phyloP scores from a whole-genome alignment of 2,113 vertebrate species.

The Coturnix japonica region DNA sequence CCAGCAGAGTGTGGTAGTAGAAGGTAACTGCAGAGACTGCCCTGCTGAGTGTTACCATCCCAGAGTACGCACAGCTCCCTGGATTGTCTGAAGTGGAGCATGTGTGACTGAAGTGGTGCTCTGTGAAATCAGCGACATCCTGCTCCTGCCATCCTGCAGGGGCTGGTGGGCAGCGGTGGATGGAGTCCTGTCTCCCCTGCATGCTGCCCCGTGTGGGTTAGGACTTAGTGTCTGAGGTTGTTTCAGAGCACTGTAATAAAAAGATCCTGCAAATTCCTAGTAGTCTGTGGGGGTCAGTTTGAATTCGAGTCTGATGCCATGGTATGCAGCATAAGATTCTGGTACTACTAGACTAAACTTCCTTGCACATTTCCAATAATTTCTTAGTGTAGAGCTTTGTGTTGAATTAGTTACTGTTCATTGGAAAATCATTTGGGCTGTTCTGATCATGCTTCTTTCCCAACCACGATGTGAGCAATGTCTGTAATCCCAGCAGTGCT shows the following conservation, averaged over 20 bases:
- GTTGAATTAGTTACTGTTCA: background rate
- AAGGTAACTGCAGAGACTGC: background rate
- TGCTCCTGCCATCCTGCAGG: rapidly evolving
- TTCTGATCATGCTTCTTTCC: background rate
- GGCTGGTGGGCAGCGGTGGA: background rate
- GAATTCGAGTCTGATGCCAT: background rate
- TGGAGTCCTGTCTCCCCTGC: background rate
- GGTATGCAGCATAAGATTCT: background rate
- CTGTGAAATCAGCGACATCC: rapidly evolving
- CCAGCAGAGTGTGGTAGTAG: rapidly evolving
- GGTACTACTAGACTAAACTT: background rate
- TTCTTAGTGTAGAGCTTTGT: background rate
- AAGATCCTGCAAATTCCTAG: background rate
- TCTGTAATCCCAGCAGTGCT: background rate
- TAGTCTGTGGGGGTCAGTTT: background rate
- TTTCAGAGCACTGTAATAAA: background rate
- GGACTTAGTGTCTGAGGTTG: background rate
- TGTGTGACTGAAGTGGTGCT: rapidly evolving
- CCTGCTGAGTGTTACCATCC: background rate
- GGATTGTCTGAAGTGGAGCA: background rate
- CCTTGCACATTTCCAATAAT: background rate
- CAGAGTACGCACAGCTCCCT: background rate
- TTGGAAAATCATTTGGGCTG: background rate
- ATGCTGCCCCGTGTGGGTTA: background rate
- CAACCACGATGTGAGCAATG: background rate